Evolutionary conservation across 1,140 invertebrate species (phyloP).

Genomic region (Helicoverpa zea): DNA sequence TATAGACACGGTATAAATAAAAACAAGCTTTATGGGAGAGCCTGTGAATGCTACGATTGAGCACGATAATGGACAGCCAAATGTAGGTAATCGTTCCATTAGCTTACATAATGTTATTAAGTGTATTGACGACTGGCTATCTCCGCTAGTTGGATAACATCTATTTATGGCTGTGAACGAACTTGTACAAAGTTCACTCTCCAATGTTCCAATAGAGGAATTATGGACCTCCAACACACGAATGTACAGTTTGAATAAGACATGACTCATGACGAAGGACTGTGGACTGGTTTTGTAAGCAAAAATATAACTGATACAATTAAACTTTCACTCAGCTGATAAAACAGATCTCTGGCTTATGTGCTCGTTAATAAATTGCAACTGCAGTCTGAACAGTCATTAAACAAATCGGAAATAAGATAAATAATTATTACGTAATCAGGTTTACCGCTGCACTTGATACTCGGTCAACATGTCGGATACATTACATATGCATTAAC

Average conservation of each 20-base stretch:
- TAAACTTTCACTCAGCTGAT: constrained; percentile 4
- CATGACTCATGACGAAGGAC: not conserved
- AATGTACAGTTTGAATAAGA: not conserved
- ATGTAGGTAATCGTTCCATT: constrained; percentile 19
- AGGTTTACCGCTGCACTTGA: not conserved
- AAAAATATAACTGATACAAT: not conserved
- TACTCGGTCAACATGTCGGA: not conserved
- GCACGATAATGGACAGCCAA: not conserved
- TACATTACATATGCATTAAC: constrained; percentile 1
- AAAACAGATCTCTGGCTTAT: not conserved
- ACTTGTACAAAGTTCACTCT: not conserved
- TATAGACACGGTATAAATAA: constrained; percentile 10
- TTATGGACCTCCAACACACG: not conserved
- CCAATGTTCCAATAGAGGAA: not conserved
- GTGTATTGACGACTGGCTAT: constrained; percentile 5
- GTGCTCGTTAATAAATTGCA: not conserved
- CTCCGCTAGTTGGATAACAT: not conserved
- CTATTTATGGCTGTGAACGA: not conserved
- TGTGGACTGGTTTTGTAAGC: not conserved
- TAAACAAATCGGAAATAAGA: not conserved
- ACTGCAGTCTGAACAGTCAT: not conserved
- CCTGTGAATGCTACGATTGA: not conserved
- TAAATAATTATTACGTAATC: constrained; percentile 5
- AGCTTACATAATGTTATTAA: constrained; percentile 32
- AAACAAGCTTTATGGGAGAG: not conserved